A percentile compares a stretch with the other conserved stretches of the same genome.
phyloP scores from a whole-genome alignment of 2,113 vertebrate species.

The Myrmecophaga tridactyla region DNA sequence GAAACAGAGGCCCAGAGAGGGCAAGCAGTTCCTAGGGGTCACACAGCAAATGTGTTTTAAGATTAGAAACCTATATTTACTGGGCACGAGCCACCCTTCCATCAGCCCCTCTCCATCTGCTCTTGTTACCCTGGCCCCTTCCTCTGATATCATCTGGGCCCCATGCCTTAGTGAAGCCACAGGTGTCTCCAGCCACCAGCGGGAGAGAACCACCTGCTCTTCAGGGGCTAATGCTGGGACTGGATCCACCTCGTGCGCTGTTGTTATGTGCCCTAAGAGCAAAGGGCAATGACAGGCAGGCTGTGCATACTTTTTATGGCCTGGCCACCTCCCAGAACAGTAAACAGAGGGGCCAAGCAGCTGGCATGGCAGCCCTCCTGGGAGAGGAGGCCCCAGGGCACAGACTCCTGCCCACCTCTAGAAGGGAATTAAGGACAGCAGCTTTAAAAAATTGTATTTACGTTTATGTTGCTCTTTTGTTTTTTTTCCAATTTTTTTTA shows the following conservation, averaged over 20 bases:
- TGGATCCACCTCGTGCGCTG: not conserved
- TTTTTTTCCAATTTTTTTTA: not conserved
- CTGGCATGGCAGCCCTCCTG: slow-evolving; percentile 31
- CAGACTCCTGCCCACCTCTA: not conserved
- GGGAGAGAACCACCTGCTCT: not conserved
- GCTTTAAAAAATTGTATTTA: not conserved
- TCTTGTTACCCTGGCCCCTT: not conserved
- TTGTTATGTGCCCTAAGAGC: slow-evolving; percentile 28
- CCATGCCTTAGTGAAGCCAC: not conserved
- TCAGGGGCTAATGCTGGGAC: not conserved
- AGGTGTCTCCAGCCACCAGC: not conserved
- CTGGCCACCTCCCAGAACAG: slow-evolving; percentile 71
- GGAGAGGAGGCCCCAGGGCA: not conserved
- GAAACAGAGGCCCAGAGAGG: not conserved
- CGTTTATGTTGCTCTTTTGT: not conserved
- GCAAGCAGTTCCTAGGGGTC: not conserved
- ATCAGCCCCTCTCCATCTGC: not conserved
- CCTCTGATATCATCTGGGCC: not conserved
- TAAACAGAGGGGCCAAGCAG: slow-evolving; percentile 61
- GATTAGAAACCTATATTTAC: not conserved
- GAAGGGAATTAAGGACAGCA: not conserved
- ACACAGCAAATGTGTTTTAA: not conserved
- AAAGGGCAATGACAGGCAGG: slow-evolving; percentile 52
- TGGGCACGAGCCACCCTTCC: not conserved
- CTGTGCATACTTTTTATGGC: slow-evolving; percentile 44